These are phyloP conservation scores for Odontophorus gujanensis DNA, from an alignment of 2,113 vertebrate species.

Conservation along the genomic window DNA sequence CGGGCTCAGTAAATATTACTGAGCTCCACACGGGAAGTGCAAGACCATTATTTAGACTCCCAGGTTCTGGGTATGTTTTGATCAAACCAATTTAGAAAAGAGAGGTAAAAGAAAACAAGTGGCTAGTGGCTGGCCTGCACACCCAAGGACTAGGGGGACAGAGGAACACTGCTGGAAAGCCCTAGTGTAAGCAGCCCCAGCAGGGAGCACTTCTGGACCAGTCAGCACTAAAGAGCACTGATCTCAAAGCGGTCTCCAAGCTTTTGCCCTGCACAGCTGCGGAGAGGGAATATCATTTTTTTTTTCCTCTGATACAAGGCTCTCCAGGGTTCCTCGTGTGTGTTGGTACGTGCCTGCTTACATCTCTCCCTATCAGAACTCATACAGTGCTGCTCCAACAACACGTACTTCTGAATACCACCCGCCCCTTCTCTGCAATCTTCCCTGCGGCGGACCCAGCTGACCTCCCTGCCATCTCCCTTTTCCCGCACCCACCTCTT, in stretches of 20 bases:
- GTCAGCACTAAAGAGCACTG: background rate
- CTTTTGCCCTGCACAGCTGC: rapidly evolving
- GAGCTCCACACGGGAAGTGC: constrained; percentile 65
- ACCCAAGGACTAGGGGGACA: background rate
- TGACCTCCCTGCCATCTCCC: background rate
- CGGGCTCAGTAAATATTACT: constrained; percentile 80
- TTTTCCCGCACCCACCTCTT: background rate
- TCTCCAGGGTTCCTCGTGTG: rapidly evolving
- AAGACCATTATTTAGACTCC: constrained; percentile 78
- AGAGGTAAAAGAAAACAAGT: constrained; percentile 55
- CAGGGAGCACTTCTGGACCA: background rate
- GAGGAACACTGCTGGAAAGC: background rate
- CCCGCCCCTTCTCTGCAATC: background rate
- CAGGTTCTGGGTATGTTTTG: constrained; percentile 69
- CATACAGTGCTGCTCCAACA: background rate
- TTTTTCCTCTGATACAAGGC: background rate
- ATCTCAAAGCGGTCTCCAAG: background rate
- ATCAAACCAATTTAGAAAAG: constrained; percentile 73
- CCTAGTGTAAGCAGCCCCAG: background rate
- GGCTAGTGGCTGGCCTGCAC: background rate
- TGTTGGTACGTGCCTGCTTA: rapidly evolving
- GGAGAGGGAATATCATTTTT: background rate
- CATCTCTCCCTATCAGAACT: background rate
- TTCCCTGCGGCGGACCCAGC: background rate
- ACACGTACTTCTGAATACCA: rapidly evolving